phyloP scores from a whole-genome alignment of 2,113 vertebrate genomes.

The Danio rerio region GRCz12tu NC_133178.1:57283001-57283500 shows the following conservation, averaged over 20 bases:
- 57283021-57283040: not conserved
- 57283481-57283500: not conserved
- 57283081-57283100: not conserved
- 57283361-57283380: not conserved
- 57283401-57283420: too few relatives aligned
- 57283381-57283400: too few relatives aligned
- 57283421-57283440: not conserved
- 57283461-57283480: not conserved
- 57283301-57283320: not conserved
- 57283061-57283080: conserved; percentile 55
- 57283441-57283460: not conserved
- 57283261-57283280: not conserved
- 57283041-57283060: conserved; percentile 18
- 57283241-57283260: not conserved
- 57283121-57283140: not conserved
- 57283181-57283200: not conserved
- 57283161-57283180: not conserved
- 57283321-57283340: not conserved
- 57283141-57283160: not conserved
- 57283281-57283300: not conserved
- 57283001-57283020: not conserved
- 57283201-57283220: not conserved
- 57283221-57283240: not conserved
- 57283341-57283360: not conserved
- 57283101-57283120: not conserved